Percentiles rank a stretch among this genome's conserved stretches.
These are phyloP conservation scores for Drosophila ercepeae DNA, from an alignment of 1,140 invertebrate species.

Conservation along the genomic window DNA sequence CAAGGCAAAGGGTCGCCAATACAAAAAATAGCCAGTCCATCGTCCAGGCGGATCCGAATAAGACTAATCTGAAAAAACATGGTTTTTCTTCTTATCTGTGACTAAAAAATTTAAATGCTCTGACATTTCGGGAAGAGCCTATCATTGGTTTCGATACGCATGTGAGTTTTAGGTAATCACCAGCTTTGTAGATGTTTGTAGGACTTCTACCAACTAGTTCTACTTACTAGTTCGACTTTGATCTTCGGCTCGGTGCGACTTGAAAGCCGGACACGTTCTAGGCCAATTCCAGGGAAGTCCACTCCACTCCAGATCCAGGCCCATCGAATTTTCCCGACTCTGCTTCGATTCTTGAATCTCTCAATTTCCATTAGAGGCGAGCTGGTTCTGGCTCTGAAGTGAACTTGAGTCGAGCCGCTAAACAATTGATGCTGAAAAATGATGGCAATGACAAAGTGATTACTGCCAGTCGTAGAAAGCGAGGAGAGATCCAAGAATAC, in stretches of 20 bases:
- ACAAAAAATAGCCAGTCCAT: background rate
- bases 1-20: background rate
- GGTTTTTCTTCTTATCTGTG: background rate
- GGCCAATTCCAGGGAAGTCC: slow-evolving; percentile 78
- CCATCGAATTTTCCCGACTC: slow-evolving; percentile 36
- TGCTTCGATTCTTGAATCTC: slow-evolving; percentile 45
- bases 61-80: background rate
- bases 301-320: slow-evolving; percentile 42
- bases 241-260: slow-evolving; percentile 32
- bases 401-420: slow-evolving; percentile 65
- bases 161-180: slow-evolving; percentile 1
- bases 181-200: background rate
- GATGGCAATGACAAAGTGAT: slow-evolving; percentile 81
- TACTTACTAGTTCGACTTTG: slow-evolving; percentile 12
- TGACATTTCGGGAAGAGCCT: background rate
- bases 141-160: background rate
- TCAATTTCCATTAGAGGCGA: slow-evolving; percentile 72
- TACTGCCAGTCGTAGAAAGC: slow-evolving; percentile 59
- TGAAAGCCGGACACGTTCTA: slow-evolving; percentile 54
- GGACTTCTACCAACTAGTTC: background rate
- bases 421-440: slow-evolving; percentile 78
- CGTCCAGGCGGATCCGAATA: background rate
- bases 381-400: slow-evolving; percentile 44
- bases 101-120: background rate
- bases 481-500: slow-evolving; percentile 31